These are phyloP conservation scores for Bos indicus DNA, from an alignment of 2,113 vertebrate genomes.

Conservation along the genomic window DNA sequence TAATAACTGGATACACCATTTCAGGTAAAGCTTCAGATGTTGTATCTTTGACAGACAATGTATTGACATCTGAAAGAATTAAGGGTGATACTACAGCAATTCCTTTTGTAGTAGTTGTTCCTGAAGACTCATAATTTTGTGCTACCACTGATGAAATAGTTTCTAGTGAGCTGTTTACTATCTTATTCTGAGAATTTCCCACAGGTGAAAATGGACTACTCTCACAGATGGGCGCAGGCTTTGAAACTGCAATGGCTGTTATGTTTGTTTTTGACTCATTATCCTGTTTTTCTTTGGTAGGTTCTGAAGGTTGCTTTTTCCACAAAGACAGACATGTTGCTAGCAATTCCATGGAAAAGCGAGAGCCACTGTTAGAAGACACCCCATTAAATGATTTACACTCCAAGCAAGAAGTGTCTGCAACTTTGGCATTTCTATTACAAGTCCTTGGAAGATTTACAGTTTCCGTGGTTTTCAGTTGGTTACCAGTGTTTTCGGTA, in stretches of 20 bases:
- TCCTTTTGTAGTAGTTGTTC: slow-evolving; percentile 67
- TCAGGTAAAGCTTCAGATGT: not conserved
- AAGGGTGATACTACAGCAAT: slow-evolving; percentile 84
- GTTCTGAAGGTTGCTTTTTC: slow-evolving; percentile 60
- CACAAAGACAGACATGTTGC: slow-evolving; percentile 78
- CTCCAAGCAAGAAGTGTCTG: not conserved
- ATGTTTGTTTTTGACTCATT: slow-evolving; percentile 21
- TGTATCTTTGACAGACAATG: slow-evolving; percentile 21
- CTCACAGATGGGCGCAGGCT: not conserved
- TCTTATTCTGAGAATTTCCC: slow-evolving; percentile 37
- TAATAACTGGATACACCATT: slow-evolving; percentile 51
- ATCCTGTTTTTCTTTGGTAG: slow-evolving; percentile 22
- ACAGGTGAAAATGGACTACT: not conserved
- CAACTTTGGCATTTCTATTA: not conserved
- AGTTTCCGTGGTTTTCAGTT: not conserved
- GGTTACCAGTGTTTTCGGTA: not conserved
- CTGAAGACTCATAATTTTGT: slow-evolving; percentile 70
- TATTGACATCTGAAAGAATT: slow-evolving; percentile 75
- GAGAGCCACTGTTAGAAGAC: not conserved
- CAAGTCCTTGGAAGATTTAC: not conserved
- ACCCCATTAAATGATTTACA: not conserved
- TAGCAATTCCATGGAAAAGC: slow-evolving; percentile 77
- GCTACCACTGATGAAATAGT: not conserved
- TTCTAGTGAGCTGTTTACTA: not conserved
- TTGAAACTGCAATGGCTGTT: not conserved